Base-by-base conservation (phyloP, 2,797 vertebrate species). In the Ambastaia sidthimunki region DNA sequence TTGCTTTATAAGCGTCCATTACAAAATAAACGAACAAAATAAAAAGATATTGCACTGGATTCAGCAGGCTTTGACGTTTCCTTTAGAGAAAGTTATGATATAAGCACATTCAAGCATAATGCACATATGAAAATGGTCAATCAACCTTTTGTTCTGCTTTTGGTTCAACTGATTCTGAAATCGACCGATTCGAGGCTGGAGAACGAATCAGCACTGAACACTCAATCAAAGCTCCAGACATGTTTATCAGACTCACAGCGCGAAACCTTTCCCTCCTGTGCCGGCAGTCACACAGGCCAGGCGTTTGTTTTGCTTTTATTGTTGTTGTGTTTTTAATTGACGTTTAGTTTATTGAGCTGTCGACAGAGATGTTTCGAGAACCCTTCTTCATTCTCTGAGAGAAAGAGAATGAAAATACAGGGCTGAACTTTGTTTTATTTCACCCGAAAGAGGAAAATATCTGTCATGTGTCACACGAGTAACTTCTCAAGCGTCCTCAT, bases 221-320 rank as follows among this genome's bases (percentile, higher is more conserved):
- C 25, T 19, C 57, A 70, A 41, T 80, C 66, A 68, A 66, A 67
- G 57, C 78, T 47, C 21, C 54, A 80, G 68, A 76, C 62, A 76
- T 68, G 78, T 69, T 80, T 37, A 80, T 62, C 69, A 83, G 69
- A 77, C 69, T 71, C 74, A 63, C 78, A 79, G 81, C 50, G 79
- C 25, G 9, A 71, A 71, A 75, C 68, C 34, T 52, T 74, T 48
- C 37, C 37, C 48, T 69, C 7, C 19, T 44, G 59, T 62, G 78
- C 74, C 63, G 71, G 65, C 47, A 69, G 57, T 54, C 41, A 71
- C 48, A 55, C 4, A 7, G 59, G 19, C 31, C 34, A 65, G 63
- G 23, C 19, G 28, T 73, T 62, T 73, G 41, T 25, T 65, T 21
- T 21, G 47, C 18, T 66, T 82, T 72, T 80, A 19, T 31, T 47